Conservation (phyloP, 2,797 vertebrate genomes). For the Cyclopterus lumpus region DNA sequence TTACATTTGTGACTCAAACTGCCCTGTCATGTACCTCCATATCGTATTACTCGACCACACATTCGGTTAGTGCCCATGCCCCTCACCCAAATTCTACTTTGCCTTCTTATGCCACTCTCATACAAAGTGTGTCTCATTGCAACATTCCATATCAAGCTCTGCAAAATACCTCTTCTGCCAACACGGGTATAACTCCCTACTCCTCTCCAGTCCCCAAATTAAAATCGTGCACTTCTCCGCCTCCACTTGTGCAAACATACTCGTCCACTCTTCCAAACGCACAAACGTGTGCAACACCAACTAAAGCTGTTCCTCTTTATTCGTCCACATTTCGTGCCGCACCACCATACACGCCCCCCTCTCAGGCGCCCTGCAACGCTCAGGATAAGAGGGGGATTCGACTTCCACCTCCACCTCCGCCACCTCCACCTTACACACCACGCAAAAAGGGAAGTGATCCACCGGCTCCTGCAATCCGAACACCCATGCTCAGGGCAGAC, state of each 20-base stretch:
- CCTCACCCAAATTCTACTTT: slow-evolving; percentile 47
- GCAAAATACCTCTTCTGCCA: slow-evolving; percentile 65
- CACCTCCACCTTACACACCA: slow-evolving; percentile 85
- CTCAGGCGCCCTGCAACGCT: slow-evolving; percentile 79
- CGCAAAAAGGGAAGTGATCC: slow-evolving; percentile 79
- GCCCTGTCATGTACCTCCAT: slow-evolving; percentile 79
- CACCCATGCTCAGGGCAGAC: slow-evolving; percentile 73
- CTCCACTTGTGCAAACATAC: slow-evolving; percentile 68
- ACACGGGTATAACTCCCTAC: slow-evolving; percentile 66
- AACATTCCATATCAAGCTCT: slow-evolving; percentile 78
- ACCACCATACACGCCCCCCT: slow-evolving; percentile 79
- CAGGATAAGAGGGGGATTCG: slow-evolving; percentile 84
- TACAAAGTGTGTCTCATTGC: slow-evolving; percentile 80
- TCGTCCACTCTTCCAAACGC: slow-evolving; percentile 65
- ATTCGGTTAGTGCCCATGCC: slow-evolving; percentile 49
- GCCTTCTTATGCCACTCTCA: slow-evolving; percentile 76
- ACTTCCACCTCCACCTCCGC: slow-evolving; percentile 84
- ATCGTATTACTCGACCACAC: slow-evolving; percentile 78
- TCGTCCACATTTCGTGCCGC: slow-evolving; percentile 81
- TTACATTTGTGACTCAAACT: slow-evolving; percentile 78
- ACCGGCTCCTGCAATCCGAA: slow-evolving; percentile 40
- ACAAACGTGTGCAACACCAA: slow-evolving; percentile 70
- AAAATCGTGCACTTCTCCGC: slow-evolving; percentile 74
- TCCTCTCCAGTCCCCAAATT: slow-evolving; percentile 73
- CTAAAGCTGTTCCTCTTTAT: slow-evolving; percentile 79